These are phyloP conservation scores for Cinclus cinclus DNA, from an alignment of 2,113 vertebrate genomes.

Conservation along the genomic window DNA sequence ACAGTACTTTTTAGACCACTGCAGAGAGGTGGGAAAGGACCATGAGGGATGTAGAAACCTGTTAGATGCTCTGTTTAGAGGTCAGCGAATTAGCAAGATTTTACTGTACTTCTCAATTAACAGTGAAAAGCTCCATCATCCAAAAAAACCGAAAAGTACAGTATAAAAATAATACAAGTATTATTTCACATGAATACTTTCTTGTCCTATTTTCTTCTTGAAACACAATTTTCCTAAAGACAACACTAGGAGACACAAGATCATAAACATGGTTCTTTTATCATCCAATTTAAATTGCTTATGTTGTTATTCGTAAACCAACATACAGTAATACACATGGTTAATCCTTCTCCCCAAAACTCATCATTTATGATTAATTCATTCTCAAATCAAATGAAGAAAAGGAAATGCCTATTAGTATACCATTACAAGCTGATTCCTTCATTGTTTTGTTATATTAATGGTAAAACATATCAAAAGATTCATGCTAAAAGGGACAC, in stretches of 20 bases:
- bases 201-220: conserved; percentile 30
- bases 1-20: conserved; percentile 41
- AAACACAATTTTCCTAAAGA: conserved; percentile 50
- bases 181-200: conserved; percentile 20
- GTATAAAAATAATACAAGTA: conserved; percentile 42
- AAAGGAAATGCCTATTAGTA: conserved; percentile 59
- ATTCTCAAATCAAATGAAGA: conserved; percentile 55
- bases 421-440: conserved; percentile 62
- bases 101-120: conserved; percentile 55
- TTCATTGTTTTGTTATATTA: conserved; percentile 55
- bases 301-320: conserved; percentile 18
- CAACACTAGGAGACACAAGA: conserved; percentile 55
- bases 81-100: conserved; percentile 64
- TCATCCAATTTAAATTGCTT: conserved; percentile 40
- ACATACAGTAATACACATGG: conserved; percentile 43
- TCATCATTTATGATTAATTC: conserved; percentile 41
- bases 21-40: conserved; percentile 49
- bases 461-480: conserved; percentile 55
- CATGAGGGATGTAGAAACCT: background rate
- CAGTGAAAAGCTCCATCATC: background rate
- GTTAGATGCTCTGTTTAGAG: background rate
- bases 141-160: conserved; percentile 25
- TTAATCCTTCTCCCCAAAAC: conserved; percentile 55
- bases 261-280: conserved; percentile 52
- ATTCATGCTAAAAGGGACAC: conserved; percentile 66